Conservation (phyloP, 1,140 invertebrate species). For the Xylocopa sonorina region DNA sequence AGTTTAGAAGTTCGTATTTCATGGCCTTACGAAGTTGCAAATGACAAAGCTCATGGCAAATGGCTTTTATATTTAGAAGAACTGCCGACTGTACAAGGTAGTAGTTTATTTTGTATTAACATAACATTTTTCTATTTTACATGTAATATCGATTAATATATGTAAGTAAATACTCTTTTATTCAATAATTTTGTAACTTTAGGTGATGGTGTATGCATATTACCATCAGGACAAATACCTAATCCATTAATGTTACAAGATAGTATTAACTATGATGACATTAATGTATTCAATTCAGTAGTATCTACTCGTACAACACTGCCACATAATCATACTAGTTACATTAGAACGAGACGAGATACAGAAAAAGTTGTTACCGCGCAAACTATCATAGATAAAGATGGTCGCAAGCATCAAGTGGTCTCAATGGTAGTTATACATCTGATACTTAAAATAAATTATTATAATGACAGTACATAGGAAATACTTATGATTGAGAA, state of each 20-base stretch:
- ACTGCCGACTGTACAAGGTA: constrained; percentile 88
- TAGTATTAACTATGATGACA: constrained; percentile 82
- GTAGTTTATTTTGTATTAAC: constrained; percentile 25
- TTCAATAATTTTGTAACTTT: constrained; percentile 21
- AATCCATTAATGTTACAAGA: constrained; percentile 87
- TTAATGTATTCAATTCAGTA: constrained; percentile 68
- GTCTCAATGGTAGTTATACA: constrained; percentile 87
- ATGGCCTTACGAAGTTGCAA: constrained; percentile 95
- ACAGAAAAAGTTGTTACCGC: constrained; percentile 88
- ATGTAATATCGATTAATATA: constrained; percentile 33
- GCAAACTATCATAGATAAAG: constrained; percentile 86
- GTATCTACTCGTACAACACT: constrained; percentile 54
- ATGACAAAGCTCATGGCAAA: constrained; percentile 89
- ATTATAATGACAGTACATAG: not conserved
- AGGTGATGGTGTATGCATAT: constrained; percentile 85
- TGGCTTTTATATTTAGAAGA: constrained; percentile 95
- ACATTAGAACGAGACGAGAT: constrained; percentile 84
- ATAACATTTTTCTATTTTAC: not conserved
- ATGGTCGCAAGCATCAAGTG: constrained; percentile 87
- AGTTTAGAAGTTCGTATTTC: constrained; percentile 90
- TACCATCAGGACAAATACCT: constrained; percentile 83
- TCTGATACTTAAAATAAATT: not conserved
- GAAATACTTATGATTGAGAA: constrained; percentile 12
- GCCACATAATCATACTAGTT: constrained; percentile 71
- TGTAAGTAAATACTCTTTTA: constrained; percentile 52